Conservation (phyloP, 2,113 vertebrate species). For the Lepisosteus osseus region DNA sequence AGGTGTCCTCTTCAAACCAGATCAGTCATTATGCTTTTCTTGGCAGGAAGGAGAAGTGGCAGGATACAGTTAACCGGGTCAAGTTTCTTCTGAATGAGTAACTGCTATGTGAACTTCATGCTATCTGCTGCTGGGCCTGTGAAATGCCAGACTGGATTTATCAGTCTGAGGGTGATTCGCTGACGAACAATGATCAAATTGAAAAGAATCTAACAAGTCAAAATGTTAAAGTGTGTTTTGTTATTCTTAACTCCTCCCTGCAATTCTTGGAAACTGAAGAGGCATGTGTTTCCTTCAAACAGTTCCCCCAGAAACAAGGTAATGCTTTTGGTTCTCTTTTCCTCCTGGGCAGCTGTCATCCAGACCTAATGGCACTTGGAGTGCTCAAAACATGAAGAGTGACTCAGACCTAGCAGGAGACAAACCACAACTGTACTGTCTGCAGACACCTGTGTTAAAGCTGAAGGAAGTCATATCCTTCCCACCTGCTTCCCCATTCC, state of each 20-base stretch:
- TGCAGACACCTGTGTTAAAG: not conserved
- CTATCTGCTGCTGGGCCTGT: not conserved
- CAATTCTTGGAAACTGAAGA: not conserved
- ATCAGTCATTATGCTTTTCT: no score
- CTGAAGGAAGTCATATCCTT: conserved; percentile 10
- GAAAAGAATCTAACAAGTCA: no score
- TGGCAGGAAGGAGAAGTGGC: no score
- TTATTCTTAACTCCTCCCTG: no score
- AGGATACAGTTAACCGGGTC: not conserved
- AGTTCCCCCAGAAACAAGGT: not conserved
- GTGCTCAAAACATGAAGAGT: no score
- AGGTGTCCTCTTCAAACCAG: no score
- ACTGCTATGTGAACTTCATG: not conserved
- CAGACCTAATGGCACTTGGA: not conserved
- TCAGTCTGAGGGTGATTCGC: no score
- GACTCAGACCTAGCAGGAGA: no score
- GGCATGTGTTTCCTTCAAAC: not conserved
- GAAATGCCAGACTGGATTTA: not conserved
- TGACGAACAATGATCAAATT: no score
- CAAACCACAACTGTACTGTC: no score
- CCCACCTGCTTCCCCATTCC: conserved; percentile 55
- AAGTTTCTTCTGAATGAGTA: not conserved
- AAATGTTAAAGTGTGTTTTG: no score
- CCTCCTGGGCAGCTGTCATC: not conserved
- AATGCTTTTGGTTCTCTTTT: not conserved